Percentiles rank a stretch among this genome's conserved stretches.
These are phyloP conservation scores for Eretmochelys imbricata DNA, from an alignment of 2,113 vertebrate species.

Conservation along the genomic window DNA sequence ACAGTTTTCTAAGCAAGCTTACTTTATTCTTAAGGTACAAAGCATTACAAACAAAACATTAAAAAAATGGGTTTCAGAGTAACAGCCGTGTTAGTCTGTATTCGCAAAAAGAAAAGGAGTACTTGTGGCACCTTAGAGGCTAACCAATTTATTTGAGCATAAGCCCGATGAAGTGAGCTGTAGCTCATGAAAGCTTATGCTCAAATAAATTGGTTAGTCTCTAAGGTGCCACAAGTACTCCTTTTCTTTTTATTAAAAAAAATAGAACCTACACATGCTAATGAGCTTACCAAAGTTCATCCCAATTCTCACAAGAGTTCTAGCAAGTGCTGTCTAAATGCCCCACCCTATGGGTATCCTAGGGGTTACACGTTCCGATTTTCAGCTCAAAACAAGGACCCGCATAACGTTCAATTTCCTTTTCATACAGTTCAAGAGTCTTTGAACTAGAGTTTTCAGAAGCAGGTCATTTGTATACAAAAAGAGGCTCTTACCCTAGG, in stretches of 20 bases:
- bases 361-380: neutral
- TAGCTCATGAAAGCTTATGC: no score
- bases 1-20: neutral
- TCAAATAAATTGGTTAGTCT: no score
- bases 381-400: neutral
- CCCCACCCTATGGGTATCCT: neutral
- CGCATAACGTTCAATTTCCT: neutral
- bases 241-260: neutral
- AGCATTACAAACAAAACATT: neutral
- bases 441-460: neutral
- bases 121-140: no score
- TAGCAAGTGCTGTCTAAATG: neutral
- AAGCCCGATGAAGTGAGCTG: no score
- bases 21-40: neutral
- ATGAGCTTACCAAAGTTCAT: neutral
- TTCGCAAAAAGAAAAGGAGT: no score
- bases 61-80: neutral
- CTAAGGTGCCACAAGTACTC: no score
- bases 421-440: neutral
- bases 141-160: no score
- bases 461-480: neutral
- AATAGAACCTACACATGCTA: neutral
- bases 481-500: neutral
- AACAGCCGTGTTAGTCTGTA: no score
- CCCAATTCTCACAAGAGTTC: neutral